These are phyloP conservation scores for Brachyhypopomus occidentalis DNA, from an alignment of 2,113 vertebrate species.

Conservation along the genomic window DNA sequence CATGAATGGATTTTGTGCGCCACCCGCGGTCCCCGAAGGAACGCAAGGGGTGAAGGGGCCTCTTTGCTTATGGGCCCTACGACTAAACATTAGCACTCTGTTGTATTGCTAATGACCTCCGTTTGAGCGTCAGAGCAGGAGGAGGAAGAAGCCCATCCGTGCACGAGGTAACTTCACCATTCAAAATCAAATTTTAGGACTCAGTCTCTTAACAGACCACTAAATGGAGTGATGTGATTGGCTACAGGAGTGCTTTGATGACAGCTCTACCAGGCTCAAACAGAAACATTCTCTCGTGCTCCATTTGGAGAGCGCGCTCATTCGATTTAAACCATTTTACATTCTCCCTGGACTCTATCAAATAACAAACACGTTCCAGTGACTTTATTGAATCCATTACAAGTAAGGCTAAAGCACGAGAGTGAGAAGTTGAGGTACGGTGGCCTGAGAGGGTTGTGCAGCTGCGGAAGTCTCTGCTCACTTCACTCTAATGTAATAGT, in stretches of 20 bases:
- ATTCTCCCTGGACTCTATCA: slow-evolving; percentile 52
- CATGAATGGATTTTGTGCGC: background rate
- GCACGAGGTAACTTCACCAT: slow-evolving; percentile 74
- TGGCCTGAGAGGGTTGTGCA: slow-evolving; percentile 29
- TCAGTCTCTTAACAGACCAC: slow-evolving; percentile 67
- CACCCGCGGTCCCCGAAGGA: background rate
- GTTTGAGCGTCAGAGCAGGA: slow-evolving; percentile 62
- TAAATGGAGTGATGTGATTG: slow-evolving; percentile 74
- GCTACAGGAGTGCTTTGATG: slow-evolving; percentile 55
- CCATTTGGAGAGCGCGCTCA: slow-evolving; percentile 44
- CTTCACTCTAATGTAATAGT: slow-evolving; percentile 30
- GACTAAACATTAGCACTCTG: slow-evolving; percentile 74
- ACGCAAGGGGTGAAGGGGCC: slow-evolving; percentile 27
- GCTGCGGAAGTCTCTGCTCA: slow-evolving; percentile 31
- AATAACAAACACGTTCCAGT: slow-evolving; percentile 45
- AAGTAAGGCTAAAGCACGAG: slow-evolving; percentile 9
- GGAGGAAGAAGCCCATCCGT: slow-evolving; percentile 78
- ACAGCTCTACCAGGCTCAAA: slow-evolving; percentile 44
- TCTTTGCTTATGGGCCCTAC: slow-evolving; percentile 52
- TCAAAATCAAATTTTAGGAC: slow-evolving; percentile 76
- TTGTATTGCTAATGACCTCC: slow-evolving; percentile 81
- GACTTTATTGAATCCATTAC: slow-evolving; percentile 46
- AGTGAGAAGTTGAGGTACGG: slow-evolving; percentile 37
- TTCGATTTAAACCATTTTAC: slow-evolving; percentile 51
- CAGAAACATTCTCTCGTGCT: slow-evolving; percentile 31